Conservation (phyloP, 1,140 invertebrate species). For the Lysiphlebus fabarum region DNA sequence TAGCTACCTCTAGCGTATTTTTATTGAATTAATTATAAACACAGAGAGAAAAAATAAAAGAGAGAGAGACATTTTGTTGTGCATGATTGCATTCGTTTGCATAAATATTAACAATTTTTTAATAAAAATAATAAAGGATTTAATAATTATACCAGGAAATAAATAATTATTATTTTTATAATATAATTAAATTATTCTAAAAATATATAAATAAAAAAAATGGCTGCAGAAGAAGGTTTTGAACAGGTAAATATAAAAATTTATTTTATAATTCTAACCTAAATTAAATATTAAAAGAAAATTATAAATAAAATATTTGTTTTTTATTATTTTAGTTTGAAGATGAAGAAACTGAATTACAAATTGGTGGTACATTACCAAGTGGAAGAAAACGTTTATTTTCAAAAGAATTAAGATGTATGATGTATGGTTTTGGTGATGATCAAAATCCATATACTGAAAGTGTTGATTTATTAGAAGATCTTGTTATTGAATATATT, state of each 20-base stretch:
- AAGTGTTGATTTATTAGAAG: slow-evolving; percentile 95
- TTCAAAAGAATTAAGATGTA: slow-evolving; percentile 90
- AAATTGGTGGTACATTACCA: slow-evolving; percentile 61
- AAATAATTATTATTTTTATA: too few species aligned
- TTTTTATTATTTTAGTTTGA: slow-evolving; percentile 51
- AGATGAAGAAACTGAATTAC: slow-evolving; percentile 65
- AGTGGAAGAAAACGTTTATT: slow-evolving; percentile 80
- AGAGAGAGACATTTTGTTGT: too few species aligned
- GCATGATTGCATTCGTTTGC: too few species aligned
- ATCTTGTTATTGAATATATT: slow-evolving; percentile 97
- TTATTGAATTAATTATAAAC: too few species aligned
- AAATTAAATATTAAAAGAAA: background rate
- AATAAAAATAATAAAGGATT: too few species aligned
- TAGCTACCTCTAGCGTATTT: too few species aligned
- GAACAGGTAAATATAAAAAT: slow-evolving; percentile 33
- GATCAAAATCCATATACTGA: slow-evolving; percentile 99
- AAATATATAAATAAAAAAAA: slow-evolving; percentile 19
- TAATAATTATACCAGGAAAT: too few species aligned
- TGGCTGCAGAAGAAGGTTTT: slow-evolving; percentile 37
- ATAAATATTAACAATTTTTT: too few species aligned
- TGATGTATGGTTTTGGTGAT: slow-evolving; percentile 99
- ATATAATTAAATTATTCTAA: too few species aligned
- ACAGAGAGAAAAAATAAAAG: too few species aligned
- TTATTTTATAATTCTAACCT: slow-evolving; percentile 15
- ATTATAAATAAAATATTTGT: background rate